phyloP scores from a whole-genome alignment of 2,888 invertebrate genomes.

The Catotricha subobsoleta region DNA sequence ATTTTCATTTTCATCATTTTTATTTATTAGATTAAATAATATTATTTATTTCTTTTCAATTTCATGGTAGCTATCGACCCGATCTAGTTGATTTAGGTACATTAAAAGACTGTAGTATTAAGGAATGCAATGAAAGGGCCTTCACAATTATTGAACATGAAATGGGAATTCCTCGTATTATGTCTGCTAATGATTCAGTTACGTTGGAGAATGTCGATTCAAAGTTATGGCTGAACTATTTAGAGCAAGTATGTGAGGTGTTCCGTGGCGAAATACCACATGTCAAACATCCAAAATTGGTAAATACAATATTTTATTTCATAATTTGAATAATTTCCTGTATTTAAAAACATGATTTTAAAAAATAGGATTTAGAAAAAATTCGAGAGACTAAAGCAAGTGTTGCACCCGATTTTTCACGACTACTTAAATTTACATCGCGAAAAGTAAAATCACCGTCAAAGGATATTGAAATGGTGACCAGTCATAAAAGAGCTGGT shows the following conservation, averaged over 20 bases:
- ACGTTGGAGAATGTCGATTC: slow-evolving; percentile 23
- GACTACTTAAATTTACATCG: slow-evolving; percentile 20
- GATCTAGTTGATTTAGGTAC: slow-evolving; percentile 64
- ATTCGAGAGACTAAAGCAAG: slow-evolving; percentile 13
- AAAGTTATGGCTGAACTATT: slow-evolving; percentile 48
- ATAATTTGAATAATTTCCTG: too few relatives aligned
- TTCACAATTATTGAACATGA: slow-evolving; percentile 74
- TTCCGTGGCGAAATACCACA: slow-evolving; percentile 85
- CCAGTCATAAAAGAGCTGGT: slow-evolving; percentile 20
- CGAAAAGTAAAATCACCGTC: slow-evolving; percentile 26
- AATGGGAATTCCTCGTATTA: slow-evolving; percentile 50
- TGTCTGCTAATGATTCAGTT: slow-evolving; percentile 54
- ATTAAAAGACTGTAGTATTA: slow-evolving; percentile 42
- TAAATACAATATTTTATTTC: too few relatives aligned
- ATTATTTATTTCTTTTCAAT: slow-evolving; percentile 14
- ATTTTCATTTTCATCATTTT: background rate
- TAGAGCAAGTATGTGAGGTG: slow-evolving; percentile 73
- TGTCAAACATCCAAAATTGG: slow-evolving; percentile 54
- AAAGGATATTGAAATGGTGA: slow-evolving; percentile 20
- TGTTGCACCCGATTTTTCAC: slow-evolving; percentile 21
- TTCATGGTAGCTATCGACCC: slow-evolving; percentile 57
- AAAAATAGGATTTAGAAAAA: slow-evolving; percentile 25
- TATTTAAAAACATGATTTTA: too few relatives aligned
- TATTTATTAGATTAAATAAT: slow-evolving; percentile 25
- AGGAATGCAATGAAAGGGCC: slow-evolving; percentile 60